Conservation (phyloP, 23 tunicate genomes). For the Phallusia fumigata region DNA sequence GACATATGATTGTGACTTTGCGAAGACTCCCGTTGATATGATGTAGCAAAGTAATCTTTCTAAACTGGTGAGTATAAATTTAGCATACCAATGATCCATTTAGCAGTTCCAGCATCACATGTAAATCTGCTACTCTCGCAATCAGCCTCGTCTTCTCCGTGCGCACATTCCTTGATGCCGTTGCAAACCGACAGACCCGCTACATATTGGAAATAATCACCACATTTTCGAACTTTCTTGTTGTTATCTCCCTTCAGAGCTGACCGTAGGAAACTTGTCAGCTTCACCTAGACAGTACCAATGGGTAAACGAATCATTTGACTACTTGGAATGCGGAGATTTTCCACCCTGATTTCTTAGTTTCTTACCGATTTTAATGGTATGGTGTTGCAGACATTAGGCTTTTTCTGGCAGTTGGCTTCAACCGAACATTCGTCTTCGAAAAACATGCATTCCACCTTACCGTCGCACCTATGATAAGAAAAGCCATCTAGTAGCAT, state of each 20-base stretch:
- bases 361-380: slow-evolving; percentile 11
- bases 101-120: slow-evolving; percentile 26
- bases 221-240: not conserved
- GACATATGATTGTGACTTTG: too few species aligned
- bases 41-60: too few species aligned
- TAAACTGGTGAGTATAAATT: not conserved
- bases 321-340: too few species aligned
- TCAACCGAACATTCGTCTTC: slow-evolving; percentile 48
- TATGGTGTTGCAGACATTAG: slow-evolving; percentile 6
- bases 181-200: slow-evolving; percentile 29
- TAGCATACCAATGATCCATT: not conserved
- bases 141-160: slow-evolving; percentile 23
- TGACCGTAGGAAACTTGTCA: not conserved
- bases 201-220: not conserved
- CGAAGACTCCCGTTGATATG: too few species aligned
- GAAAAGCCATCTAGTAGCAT: too few species aligned
- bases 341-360: too few species aligned
- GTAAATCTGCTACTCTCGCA: slow-evolving; percentile 5
- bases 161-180: slow-evolving; percentile 29
- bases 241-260: not conserved
- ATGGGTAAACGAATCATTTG: not conserved
- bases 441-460: slow-evolving; percentile 32
- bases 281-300: not conserved
- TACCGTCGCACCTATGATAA: slow-evolving; percentile 29
- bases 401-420: slow-evolving; percentile 17